Evolutionary conservation across 2,888 invertebrate species (phyloP).

Genomic region (Tortricodes alternella): DNA sequence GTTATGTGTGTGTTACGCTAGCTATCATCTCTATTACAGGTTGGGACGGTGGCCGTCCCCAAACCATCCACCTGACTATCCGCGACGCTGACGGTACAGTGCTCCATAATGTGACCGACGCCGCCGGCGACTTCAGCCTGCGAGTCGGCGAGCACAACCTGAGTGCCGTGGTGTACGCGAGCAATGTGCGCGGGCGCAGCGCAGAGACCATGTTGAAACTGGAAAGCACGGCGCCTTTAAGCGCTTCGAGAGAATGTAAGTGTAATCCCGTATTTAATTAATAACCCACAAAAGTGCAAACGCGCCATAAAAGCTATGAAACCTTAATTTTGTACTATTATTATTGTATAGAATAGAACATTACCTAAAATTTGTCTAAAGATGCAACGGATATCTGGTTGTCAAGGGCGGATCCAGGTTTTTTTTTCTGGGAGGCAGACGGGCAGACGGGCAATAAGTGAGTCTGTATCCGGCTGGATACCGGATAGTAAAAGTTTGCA

Average conservation of each 20-base stretch:
- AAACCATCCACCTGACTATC: constrained; percentile 56
- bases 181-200: constrained; percentile 55
- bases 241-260: constrained; percentile 50
- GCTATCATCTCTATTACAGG: constrained; percentile 39
- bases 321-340: too few species aligned
- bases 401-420: too few species aligned
- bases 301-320: too few species aligned
- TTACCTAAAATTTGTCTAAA: too few species aligned
- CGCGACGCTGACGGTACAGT: constrained; percentile 42
- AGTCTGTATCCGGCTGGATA: too few species aligned
- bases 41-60: constrained; percentile 67
- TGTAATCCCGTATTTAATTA: not conserved
- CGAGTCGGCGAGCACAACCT: constrained; percentile 50
- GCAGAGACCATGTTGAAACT: constrained; percentile 41
- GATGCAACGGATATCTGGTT: too few species aligned
- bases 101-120: constrained; percentile 50
- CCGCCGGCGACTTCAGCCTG: constrained; percentile 55
- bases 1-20: not conserved
- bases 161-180: constrained; percentile 56
- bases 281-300: too few species aligned
- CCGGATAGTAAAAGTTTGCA: too few species aligned
- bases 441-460: too few species aligned
- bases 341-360: too few species aligned
- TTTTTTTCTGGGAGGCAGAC: too few species aligned
- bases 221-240: constrained; percentile 46